Evolutionary conservation across 2,888 invertebrate species (phyloP), one percentile per base, ranked within the genome.

Genomic region (Desoria tigrina): DNA sequence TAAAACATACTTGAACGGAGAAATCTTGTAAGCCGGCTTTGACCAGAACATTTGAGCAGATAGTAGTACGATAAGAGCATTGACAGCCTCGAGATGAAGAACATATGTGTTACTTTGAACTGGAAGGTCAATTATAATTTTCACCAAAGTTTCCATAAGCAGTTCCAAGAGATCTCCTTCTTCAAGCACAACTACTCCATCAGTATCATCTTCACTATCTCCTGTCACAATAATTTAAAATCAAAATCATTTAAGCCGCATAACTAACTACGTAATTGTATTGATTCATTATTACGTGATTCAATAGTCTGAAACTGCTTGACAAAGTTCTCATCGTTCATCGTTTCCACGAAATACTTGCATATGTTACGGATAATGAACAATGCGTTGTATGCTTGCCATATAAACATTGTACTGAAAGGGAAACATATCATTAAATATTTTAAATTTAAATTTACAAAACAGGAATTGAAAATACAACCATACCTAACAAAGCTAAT

Each of bases 301-400:
- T 73, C 57, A 81, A 81, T 68, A 24, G 82, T 83, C 79, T 92
- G 90, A 73, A 94, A 86, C 79, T 95, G 92, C 73, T 90, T 86
- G 60, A 92, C 84, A 73, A 97, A 83, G 73, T 93, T 90, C 73
- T 90, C 90, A 80, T 97, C 96, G 0, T 90, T 90, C 16, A 94
- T 87, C 76, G 90, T 90, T 80, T 97, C 94, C 16, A 94, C 89
- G 45, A 97, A 84, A 79, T 93, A 96, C 80, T 96, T 96, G 66
- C 86, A 72, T 86, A 90, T 77, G 75, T 81, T 82, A 14, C 96
- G 86, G 65, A 96, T 87, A 27, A 95, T 90, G 78, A 95, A 94
- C 55, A 99, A 81, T 0, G 93, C 90, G 81, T 98, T 98, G 81
- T 90, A 93, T 0, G 93, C 89, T 81, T 97, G 96, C 94, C 95